phyloP scores from a whole-genome alignment of 2,888 invertebrate genomes.

The Tetramorium bicarinatum region DNA sequence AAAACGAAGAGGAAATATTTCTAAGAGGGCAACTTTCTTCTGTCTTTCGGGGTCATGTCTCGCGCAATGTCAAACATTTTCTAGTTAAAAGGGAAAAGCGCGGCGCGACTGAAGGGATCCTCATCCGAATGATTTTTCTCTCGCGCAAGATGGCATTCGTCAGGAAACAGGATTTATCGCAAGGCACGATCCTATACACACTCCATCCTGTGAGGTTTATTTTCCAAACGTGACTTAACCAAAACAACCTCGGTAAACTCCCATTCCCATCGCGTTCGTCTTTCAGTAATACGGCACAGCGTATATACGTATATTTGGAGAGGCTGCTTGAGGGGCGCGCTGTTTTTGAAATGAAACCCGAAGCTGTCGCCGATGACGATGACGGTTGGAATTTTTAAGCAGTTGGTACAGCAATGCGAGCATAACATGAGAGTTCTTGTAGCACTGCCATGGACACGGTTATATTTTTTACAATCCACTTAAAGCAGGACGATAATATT shows the following conservation, averaged over 20 bases:
- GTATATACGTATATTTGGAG: constrained; percentile 50
- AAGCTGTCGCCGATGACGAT: constrained; percentile 52
- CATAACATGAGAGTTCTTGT: neutral
- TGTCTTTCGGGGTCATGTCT: constrained; percentile 63
- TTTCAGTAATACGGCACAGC: constrained; percentile 12
- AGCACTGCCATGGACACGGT: neutral
- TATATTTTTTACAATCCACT: constrained; percentile 1
- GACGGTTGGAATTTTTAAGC: constrained; percentile 43
- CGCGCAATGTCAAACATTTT: constrained; percentile 61
- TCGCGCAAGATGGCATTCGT: constrained; percentile 64
- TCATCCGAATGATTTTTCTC: constrained; percentile 48
- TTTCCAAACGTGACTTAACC: constrained; percentile 78
- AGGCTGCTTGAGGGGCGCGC: constrained; percentile 26
- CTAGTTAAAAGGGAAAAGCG: constrained; percentile 67
- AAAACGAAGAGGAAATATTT: constrained; percentile 47
- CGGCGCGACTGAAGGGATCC: constrained; percentile 46
- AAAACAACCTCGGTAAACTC: constrained; percentile 76
- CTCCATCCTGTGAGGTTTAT: constrained; percentile 70
- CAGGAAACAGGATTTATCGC: constrained; percentile 75
- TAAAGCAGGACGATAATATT: neutral
- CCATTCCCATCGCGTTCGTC: constrained; percentile 34
- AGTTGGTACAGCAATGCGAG: constrained; percentile 13
- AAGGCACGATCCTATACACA: constrained; percentile 67
- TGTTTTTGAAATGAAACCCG: constrained; percentile 53
- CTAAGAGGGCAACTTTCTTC: constrained; percentile 55